Evolutionary conservation across 92 coral and sea anemone species (phyloP), one percentile per base, ranked within the genome.

Genomic region (Virgularia gustaviana): DNA sequence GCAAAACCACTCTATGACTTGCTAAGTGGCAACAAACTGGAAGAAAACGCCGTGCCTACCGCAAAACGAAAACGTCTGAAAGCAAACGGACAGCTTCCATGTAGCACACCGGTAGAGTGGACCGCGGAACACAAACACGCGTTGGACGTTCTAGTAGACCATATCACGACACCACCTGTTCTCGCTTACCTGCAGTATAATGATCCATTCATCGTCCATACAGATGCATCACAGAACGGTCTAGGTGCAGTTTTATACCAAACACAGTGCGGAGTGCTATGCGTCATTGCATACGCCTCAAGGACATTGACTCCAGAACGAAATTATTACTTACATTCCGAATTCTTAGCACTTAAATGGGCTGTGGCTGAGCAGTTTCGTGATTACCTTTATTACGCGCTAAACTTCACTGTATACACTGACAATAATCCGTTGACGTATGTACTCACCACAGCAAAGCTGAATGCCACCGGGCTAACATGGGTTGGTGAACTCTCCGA

Each of bases 341-440:
- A 78, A 18, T 78, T 67, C 63, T 41, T 78, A 9, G 77, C 82
- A 9, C 66, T 51, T 13, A 51, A 78, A 51, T 65, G 81, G 81
- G 74, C 74, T 2, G 56, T 76, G 1, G 64, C 61, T 6, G 75
- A 76, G 13, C 43, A 71, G 47, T 71, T 71, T 54, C 66, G 77
- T 3, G 81, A 80, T 37, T 80, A 62, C 56, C 76, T 73, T 4
- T 80, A 54, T 16, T 80, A 74, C 13, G 34, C 59, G 2, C 81
- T 58, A 0, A 52, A 62, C 29, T 80, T 80, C 36, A 72, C 75
- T 2, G 74, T 72, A 2, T 79, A 38, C 20, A 79, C 83, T 1
- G 78, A 70, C 32, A 79, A 79, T 35, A 72, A 72, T 32, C 79
- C 84, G 0, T 36, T 79, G 35, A 79, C 80, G 30, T 80, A 80